Evolutionary conservation across 2,797 vertebrate species (phyloP), one percentile per base, ranked within the genome.

Genomic region (Astyanax mexicanus): DNA sequence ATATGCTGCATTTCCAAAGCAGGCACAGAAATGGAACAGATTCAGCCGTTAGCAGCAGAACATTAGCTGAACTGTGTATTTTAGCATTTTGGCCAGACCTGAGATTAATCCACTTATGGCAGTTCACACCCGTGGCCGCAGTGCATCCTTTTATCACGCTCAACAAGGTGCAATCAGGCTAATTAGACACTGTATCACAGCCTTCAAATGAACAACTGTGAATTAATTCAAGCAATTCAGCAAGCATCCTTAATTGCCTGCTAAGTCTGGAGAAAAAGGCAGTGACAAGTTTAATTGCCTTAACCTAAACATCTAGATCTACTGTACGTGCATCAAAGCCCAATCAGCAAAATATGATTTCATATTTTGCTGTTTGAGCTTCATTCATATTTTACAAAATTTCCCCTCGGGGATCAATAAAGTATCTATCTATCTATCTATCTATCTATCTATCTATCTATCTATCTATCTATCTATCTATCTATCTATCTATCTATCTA

Each of bases 81-180:
- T 29, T 12, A 7, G 9, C 27, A 23, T 35, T 61, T 2, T 25
- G 44, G 13, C 57, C 38, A 47, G 27, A 19, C 8, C 44, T 19
- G 11, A 52, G 3, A 8, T 42, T 23, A 15, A 54, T 15, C 17
- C 13, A 0, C 25, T 37, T 60, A 37, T n/a, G 29, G n/a, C n/a
- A 0, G 19, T 23, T 37, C 45, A 49, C n/a, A 58, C 29, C 27
- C n/a, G 9, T 49, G 29, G 68, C 54, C 52, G 11, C 45, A 47
- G 15, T 9, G 17, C 47, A 57, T 42, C n/a, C 47, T 51, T 67
- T 67, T 55, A 32, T 71, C 69, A 60, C 25, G 51, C 60, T 32
- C 35, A 35, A 64, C 45, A 71, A 69, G 57, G 52, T 83, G 55
- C 68, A 69, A 69, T 76, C 32, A 40, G 74, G 13, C 60, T 79